Evolutionary conservation across 2,797 vertebrate genomes (phyloP), one percentile per base, ranked within the genome.

Genomic region (Falco concolor): DNA sequence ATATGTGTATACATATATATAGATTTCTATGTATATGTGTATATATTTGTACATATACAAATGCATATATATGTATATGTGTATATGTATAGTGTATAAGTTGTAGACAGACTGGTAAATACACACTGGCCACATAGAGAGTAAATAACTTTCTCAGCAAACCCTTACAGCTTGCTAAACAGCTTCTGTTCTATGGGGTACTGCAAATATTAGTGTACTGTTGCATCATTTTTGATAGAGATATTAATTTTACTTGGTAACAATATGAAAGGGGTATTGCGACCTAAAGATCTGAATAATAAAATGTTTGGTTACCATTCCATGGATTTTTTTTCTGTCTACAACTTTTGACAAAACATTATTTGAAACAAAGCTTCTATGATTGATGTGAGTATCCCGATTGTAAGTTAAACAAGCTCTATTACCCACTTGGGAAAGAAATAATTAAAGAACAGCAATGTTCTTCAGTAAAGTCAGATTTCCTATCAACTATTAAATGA

Each of bases 371-470:
- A 79, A 36, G 0, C 6, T 74, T 3, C 5, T 34, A 10, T 8
- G 8, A 28, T 17, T 73, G 15, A 49, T 53, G 6, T 27, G 40
- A 54, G 15, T 40, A 73, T 68, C 9, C 3, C 3, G 65, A 30
- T 4, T 8, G 1, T 50, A 75, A 91, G 14, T 42, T n/a, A 75
- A 40, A 27, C 3, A 65, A 52, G 2, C 0, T 65, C 30, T 72
- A 54, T 27, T 44, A 34, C 1, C 2, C 4, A 12, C 8, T 50
- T 59, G 10, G 4, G 8, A 1, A 6, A 13, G 50, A 44, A 50
- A n/a, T 9, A 42, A 49, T 10, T 50, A 16, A 44, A 72, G 1
- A 40, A 42, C 5, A 49, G 4, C 2, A 45, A 17, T 3, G 0
- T 16, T 59, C 60, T 70, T 34, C 7, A 20, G 18, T n/a, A 80